Evolutionary conservation across 2,888 invertebrate species (phyloP), one percentile per base, ranked within the genome.

Genomic region (Blomia tropicalis): DNA sequence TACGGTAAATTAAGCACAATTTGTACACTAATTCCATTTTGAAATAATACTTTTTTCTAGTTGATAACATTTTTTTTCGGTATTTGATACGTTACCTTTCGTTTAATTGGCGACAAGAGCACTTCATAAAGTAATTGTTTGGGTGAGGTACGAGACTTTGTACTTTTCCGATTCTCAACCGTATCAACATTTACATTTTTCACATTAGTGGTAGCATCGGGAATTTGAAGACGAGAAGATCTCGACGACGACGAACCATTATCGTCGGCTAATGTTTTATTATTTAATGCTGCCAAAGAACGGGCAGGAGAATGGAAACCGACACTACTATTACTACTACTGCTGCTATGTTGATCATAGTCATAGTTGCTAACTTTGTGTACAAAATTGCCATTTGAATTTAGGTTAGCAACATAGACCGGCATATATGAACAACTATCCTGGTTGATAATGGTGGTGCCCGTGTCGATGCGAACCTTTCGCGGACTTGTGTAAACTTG

Each of bases 61-160:
- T n/a, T n/a, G n/a, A n/a, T n/a, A n/a, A n/a, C n/a, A n/a, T n/a
- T n/a, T n/a, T n/a, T n/a, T n/a, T n/a, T n/a, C n/a, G n/a, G n/a
- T n/a, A n/a, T n/a, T n/a, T n/a, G 36, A 36, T 36, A 14, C 2
- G 19, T 27, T 56, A 56, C 56, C 43, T 58, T 58, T 25, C 43
- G 3, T 27, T 58, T 58, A 23, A 58, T 58, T 14, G 59, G 59
- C 27, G 59, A 58, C 19, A 58, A 27, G 14, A 58, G 25, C 4
- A 58, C 59, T 43, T 58, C 59, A 27, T 58, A 58, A 7, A 58
- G 27, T 19, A 58, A 23, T 23, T 58, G 59, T 27, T 27, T 58
- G 14, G 59, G 59, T 22, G 59, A 58, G 41, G 11, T 56, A 14
- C 29, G 25, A 14, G 29, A 2, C 7, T 56, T 56, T 1, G 2